Percentiles rank a stretch among this genome's conserved stretches.
Conservation (phyloP, 2,797 vertebrate species). For the Spheniscus humboldti region DNA sequence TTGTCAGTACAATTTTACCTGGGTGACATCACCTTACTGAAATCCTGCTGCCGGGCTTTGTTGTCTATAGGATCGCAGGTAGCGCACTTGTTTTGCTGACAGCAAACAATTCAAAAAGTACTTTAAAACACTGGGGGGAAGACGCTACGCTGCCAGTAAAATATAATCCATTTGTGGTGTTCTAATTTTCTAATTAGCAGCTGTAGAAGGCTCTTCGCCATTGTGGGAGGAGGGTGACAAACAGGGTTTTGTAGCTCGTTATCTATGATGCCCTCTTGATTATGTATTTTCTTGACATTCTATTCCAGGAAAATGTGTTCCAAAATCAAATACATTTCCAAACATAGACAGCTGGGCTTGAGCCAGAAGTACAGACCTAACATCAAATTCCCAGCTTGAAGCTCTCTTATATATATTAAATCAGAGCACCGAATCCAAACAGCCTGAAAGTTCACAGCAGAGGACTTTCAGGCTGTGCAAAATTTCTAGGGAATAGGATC, state of each 20-base stretch:
- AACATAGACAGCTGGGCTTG: conserved; percentile 1
- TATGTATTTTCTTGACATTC: conserved; percentile 29
- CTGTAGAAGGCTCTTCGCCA: conserved; percentile 28
- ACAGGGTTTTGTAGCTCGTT: conserved; percentile 33
- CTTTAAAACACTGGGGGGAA: conserved; percentile 67
- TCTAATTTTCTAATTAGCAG: conserved; percentile 75
- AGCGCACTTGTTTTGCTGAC: conserved; percentile 77
- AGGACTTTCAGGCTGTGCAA: neutral
- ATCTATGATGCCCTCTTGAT: conserved; percentile 23
- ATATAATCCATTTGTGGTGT: conserved; percentile 69
- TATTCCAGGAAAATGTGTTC: conserved; percentile 20
- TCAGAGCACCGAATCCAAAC: neutral
- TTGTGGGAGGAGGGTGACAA: conserved; percentile 56
- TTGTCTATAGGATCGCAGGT: conserved; percentile 77
- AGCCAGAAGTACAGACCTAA: conserved; percentile 2
- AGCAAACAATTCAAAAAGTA: conserved; percentile 78
- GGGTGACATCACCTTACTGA: conserved; percentile 84
- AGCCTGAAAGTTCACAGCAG: neutral
- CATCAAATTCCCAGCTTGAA: conserved; percentile 10
- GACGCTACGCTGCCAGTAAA: conserved; percentile 51
- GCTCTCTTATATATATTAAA: neutral
- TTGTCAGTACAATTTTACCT: conserved; percentile 89
- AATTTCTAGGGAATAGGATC: neutral
- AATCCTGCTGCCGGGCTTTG: conserved; percentile 79
- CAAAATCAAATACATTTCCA: conserved; percentile 22